Evolutionary conservation across 2,888 invertebrate species (phyloP).

Genomic region (Drosophila colorata): DNA sequence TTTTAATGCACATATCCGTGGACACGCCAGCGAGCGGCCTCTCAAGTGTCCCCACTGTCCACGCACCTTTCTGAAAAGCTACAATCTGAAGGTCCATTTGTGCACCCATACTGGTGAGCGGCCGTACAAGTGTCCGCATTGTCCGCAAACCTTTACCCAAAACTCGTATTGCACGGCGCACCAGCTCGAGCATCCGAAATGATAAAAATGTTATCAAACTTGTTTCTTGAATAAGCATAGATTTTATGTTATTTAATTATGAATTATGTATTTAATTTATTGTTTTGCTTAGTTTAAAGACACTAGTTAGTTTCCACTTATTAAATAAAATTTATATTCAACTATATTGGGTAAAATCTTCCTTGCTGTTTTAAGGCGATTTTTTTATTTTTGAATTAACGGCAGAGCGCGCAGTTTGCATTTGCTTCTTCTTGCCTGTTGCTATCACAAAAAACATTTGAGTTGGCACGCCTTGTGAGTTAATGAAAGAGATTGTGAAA

Average conservation of each 20-base stretch:
- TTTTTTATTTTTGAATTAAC: neutral
- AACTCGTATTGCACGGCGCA: constrained; percentile 3
- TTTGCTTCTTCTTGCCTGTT: neutral
- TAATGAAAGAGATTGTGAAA: too few species aligned
- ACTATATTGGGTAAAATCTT: too few species aligned
- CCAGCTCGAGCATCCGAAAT: neutral
- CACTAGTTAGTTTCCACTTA: neutral
- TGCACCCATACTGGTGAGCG: constrained; percentile 9
- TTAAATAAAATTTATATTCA: neutral
- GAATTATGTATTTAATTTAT: neutral
- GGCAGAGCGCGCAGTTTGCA: neutral
- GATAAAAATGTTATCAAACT: neutral
- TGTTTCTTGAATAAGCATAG: neutral
- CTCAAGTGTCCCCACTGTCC: constrained; percentile 21
- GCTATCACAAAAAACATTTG: too few species aligned
- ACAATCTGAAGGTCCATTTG: constrained; percentile 13
- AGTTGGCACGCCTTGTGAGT: neutral
- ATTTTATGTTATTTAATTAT: neutral
- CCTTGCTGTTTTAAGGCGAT: neutral
- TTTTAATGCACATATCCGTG: constrained; percentile 8
- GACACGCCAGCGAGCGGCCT: constrained; percentile 2
- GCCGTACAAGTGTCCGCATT: constrained; percentile 13
- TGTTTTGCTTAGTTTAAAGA: neutral
- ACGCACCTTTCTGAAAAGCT: neutral
- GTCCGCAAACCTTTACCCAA: constrained; percentile 11